Percentiles rank a stretch among this genome's conserved stretches.
Conservation (phyloP, 1,140 invertebrate species). For the Saccostrea glomerata region DNA sequence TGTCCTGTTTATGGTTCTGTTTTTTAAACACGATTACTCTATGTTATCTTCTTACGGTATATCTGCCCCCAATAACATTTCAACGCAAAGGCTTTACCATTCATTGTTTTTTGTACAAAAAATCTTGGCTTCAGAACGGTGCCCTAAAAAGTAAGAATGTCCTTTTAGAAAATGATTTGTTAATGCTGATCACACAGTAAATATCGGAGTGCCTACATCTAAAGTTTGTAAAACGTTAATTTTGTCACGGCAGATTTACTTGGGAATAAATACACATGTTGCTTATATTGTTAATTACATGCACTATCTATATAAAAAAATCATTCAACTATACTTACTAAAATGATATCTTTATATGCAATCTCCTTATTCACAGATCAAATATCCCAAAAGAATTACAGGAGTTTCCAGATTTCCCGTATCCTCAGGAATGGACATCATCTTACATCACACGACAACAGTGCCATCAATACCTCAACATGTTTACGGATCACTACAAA, state of each 20-base stretch:
- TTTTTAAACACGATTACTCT: too few relatives aligned
- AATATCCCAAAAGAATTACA: background rate
- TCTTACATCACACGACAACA: background rate
- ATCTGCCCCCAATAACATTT: background rate
- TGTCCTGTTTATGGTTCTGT: too few relatives aligned
- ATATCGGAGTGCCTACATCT: background rate
- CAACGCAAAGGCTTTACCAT: background rate
- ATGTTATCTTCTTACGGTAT: too few relatives aligned
- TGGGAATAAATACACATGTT: too few relatives aligned
- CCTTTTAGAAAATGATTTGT: background rate
- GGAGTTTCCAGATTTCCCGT: background rate
- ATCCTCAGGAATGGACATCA: background rate
- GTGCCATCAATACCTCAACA: background rate
- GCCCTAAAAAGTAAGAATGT: too few relatives aligned
- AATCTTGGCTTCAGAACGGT: background rate
- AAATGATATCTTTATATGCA: too few relatives aligned
- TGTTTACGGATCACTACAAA: background rate
- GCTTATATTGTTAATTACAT: too few relatives aligned
- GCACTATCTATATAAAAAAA: too few relatives aligned
- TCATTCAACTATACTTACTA: too few relatives aligned
- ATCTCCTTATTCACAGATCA: background rate
- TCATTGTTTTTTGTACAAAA: background rate
- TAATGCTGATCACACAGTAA: background rate
- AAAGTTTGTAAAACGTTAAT: background rate
- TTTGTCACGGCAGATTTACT: too few relatives aligned